A percentile compares a stretch with the other conserved stretches of the same genome.
phyloP scores from a whole-genome alignment of 2,797 vertebrate species.

The Sorex maritimensis region DNA sequence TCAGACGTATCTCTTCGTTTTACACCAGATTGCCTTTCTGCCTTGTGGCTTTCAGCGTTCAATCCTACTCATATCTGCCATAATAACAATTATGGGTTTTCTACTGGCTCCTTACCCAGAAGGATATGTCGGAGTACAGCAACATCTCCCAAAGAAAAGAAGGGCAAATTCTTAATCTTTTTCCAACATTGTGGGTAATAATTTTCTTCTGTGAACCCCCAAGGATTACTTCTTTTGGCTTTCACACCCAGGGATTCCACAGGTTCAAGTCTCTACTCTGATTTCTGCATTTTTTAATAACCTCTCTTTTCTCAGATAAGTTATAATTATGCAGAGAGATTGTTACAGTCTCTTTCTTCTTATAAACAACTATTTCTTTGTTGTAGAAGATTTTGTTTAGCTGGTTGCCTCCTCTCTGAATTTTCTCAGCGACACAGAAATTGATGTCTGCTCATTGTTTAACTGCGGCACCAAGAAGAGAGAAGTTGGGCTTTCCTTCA shows the following conservation, averaged over 20 bases:
- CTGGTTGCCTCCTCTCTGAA: slow-evolving; percentile 58
- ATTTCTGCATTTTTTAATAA: slow-evolving; percentile 74
- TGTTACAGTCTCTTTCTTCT: slow-evolving; percentile 77
- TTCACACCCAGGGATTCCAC: slow-evolving; percentile 28
- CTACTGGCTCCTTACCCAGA: slow-evolving; percentile 74
- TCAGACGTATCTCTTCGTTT: slow-evolving; percentile 75
- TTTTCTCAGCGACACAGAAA: slow-evolving; percentile 29
- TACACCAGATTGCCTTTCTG: slow-evolving; percentile 84
- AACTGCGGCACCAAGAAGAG: neutral
- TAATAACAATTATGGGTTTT: slow-evolving; percentile 78
- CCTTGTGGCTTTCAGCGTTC: slow-evolving; percentile 84
- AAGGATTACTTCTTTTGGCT: slow-evolving; percentile 67
- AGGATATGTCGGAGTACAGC: slow-evolving; percentile 54
- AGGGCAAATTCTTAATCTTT: slow-evolving; percentile 81
- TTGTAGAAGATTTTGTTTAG: slow-evolving; percentile 71
- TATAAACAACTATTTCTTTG: slow-evolving; percentile 80
- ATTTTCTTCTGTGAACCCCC: slow-evolving; percentile 70
- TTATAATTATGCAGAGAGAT: slow-evolving; percentile 84
- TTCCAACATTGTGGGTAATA: slow-evolving; percentile 70
- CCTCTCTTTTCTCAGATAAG: slow-evolving; percentile 68
- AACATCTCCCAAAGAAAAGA: slow-evolving; percentile 71
- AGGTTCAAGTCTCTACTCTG: slow-evolving; percentile 69
- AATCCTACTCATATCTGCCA: slow-evolving; percentile 83
- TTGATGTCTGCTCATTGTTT: slow-evolving; percentile 42
- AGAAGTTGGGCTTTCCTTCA: slow-evolving; percentile 12